These are phyloP conservation scores for Parnassius smintheus DNA, from an alignment of 2,888 invertebrate species.

Conservation along the genomic window DNA sequence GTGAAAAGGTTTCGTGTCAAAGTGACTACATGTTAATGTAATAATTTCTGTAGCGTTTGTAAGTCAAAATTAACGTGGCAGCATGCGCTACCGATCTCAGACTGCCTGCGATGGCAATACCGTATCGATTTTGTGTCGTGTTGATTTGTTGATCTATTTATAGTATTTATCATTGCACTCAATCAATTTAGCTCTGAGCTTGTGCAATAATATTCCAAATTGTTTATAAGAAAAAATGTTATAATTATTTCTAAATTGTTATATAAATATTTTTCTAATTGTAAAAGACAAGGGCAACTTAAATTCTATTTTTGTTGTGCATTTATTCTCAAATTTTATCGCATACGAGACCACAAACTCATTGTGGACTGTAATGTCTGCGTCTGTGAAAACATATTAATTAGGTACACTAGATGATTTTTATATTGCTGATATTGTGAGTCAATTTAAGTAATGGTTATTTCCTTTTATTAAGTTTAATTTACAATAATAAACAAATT, in stretches of 20 bases:
- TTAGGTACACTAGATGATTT: conserved; percentile 61
- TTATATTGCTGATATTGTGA: conserved; percentile 75
- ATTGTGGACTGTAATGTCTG: conserved; percentile 74
- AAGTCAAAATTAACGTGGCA: conserved; percentile 7
- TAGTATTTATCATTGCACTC: conserved; percentile 71
- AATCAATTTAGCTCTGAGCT: conserved; percentile 72
- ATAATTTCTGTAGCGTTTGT: conserved; percentile 11
- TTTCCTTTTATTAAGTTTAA: conserved; percentile 76
- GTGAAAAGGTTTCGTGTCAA: conserved; percentile 1
- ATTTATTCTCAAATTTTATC: conserved; percentile 77
- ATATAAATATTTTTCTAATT: conserved; percentile 74
- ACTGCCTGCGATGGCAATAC: conserved; percentile 8
- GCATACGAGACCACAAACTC: conserved; percentile 64
- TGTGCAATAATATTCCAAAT: conserved; percentile 80
- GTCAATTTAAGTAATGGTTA: conserved; percentile 78
- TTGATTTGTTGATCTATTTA: conserved; percentile 77
- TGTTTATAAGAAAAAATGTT: conserved; percentile 71
- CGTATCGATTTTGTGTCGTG: conserved; percentile 55
- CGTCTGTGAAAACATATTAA: conserved; percentile 59
- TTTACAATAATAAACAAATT: conserved; percentile 73
- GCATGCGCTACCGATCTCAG: conserved; percentile 24
- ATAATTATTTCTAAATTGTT: conserved; percentile 78
- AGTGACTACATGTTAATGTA: conserved; percentile 7
- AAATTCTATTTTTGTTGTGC: conserved; percentile 79
- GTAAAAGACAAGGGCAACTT: conserved; percentile 78